A percentile compares a stretch with the other conserved stretches of the same genome.
phyloP scores from a whole-genome alignment of 2,113 vertebrate genomes.

The Toxostoma redivivum region DNA sequence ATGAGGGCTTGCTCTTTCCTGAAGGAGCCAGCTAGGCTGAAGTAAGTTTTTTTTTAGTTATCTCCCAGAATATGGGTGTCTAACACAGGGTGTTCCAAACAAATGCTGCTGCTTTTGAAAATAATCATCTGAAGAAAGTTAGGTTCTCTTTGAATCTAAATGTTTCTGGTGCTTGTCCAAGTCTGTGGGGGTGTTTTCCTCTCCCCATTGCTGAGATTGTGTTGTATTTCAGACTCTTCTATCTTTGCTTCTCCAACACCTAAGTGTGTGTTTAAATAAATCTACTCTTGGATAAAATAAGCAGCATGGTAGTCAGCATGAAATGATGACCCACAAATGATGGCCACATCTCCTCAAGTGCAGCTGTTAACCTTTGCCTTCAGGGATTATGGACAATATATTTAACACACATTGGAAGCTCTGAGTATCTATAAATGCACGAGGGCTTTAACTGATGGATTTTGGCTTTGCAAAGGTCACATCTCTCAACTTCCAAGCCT shows the following conservation, averaged over 20 bases:
- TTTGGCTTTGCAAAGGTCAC: not conserved
- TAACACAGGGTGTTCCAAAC: not conserved
- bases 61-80: not conserved
- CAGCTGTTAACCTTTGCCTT: not conserved
- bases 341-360: not conserved
- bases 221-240: not conserved
- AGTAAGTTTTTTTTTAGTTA: not conserved
- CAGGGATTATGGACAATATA: not conserved
- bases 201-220: not conserved
- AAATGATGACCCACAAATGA: not conserved
- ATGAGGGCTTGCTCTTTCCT: not conserved
- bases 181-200: not conserved
- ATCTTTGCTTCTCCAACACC: not conserved
- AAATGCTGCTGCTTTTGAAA: not conserved
- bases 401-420: not conserved
- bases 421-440: not conserved
- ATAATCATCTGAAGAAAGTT: not conserved
- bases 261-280: not conserved
- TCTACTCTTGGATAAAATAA: not conserved
- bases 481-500: not conserved
- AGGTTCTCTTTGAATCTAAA: not conserved
- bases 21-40: not conserved
- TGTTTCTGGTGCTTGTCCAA: not conserved
- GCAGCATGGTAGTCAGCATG: not conserved
- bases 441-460: not conserved